Conservation (phyloP, 2,888 invertebrate genomes). For the Buathra laborator region DNA sequence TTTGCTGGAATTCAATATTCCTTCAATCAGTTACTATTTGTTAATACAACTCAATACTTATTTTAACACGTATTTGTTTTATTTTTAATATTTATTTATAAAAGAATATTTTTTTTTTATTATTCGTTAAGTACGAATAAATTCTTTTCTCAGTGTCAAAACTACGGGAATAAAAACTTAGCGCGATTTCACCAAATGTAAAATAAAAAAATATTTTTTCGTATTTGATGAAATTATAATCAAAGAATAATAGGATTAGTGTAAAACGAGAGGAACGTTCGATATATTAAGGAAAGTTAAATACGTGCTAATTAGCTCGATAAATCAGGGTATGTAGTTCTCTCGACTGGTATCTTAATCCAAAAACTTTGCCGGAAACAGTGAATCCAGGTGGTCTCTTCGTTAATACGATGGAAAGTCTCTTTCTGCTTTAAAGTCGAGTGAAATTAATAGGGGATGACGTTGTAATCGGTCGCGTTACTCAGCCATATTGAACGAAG, state of each 20-base stretch:
- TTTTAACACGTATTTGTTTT: too few species aligned
- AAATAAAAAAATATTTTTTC: too few species aligned
- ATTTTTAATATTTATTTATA: too few species aligned
- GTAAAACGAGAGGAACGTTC: not conserved
- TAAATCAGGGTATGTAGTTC: conserved; percentile 60
- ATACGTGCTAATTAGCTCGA: conserved; percentile 69
- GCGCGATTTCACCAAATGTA: too few species aligned
- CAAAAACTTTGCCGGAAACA: conserved; percentile 52
- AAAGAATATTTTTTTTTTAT: too few species aligned
- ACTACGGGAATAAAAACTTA: too few species aligned
- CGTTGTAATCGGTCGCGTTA: conserved; percentile 38
- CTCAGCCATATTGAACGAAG: not conserved
- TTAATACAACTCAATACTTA: too few species aligned
- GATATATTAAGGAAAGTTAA: conserved; percentile 55
- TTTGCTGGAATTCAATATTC: too few species aligned
- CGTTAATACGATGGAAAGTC: conserved; percentile 37
- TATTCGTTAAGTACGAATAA: too few species aligned
- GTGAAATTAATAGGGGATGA: conserved; percentile 59
- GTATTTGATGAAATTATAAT: not conserved
- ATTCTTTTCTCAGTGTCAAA: too few species aligned
- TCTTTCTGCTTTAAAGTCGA: conserved; percentile 27
- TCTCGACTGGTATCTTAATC: conserved; percentile 39
- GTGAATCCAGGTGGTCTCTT: conserved; percentile 47
- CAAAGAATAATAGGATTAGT: not conserved
- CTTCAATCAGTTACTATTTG: too few species aligned